A percentile compares a stretch with the other conserved stretches of the same genome.
These are phyloP conservation scores for Melanargia galathea DNA, from an alignment of 2,888 invertebrate species.

Conservation along the genomic window DNA sequence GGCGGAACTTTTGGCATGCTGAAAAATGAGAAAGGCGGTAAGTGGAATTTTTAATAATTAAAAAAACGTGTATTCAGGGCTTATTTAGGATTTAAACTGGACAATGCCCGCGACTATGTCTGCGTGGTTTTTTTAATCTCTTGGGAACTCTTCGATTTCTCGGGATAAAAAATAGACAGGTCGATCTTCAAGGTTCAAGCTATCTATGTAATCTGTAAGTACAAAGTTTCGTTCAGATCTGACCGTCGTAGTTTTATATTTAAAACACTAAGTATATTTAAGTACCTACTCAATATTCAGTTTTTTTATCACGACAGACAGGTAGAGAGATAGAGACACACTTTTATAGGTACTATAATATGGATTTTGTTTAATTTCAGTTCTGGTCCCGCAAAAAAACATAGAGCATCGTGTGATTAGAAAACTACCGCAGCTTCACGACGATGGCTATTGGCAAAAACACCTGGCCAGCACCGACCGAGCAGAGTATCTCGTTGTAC, in stretches of 20 bases:
- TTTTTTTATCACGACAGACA: too few relatives aligned
- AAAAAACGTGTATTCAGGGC: not conserved
- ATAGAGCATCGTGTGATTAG: constrained; percentile 66
- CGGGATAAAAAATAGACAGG: too few relatives aligned
- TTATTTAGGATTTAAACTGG: too few relatives aligned
- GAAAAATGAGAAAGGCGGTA: constrained; percentile 90
- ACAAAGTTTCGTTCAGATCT: too few relatives aligned
- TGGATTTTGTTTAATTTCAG: constrained; percentile 56
- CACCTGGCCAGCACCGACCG: constrained; percentile 54
- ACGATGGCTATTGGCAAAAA: constrained; percentile 60
- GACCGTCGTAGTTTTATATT: too few relatives aligned
- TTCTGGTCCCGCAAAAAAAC: constrained; percentile 71
- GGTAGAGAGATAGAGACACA: too few relatives aligned
- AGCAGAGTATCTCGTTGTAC: constrained; percentile 64
- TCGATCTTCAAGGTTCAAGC: too few relatives aligned
- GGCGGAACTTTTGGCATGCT: constrained; percentile 99
- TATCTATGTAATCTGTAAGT: too few relatives aligned
- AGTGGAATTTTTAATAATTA: constrained; percentile 40
- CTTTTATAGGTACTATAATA: not conserved
- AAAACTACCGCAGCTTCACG: constrained; percentile 67
- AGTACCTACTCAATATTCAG: too few relatives aligned
- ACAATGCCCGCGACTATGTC: not conserved
- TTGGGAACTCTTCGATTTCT: too few relatives aligned
- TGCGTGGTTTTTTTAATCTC: not conserved
- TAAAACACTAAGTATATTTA: too few relatives aligned